Evolutionary conservation across 2,888 invertebrate genomes (phyloP).

Genomic region (Diaphora mendica): DNA sequence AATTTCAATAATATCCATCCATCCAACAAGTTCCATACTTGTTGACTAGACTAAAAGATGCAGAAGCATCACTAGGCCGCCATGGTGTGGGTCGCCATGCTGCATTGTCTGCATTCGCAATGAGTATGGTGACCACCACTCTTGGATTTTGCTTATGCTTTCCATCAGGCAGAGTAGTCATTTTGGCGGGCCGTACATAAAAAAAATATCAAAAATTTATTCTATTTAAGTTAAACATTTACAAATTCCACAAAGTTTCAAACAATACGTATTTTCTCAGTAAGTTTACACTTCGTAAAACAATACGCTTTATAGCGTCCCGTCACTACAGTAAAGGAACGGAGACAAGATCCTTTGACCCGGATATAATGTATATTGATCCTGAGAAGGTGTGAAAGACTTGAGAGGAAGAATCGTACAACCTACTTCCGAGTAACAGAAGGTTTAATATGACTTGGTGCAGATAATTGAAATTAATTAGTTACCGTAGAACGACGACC

Average conservation of each 20-base stretch:
- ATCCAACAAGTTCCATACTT: no score
- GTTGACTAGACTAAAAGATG: no score
- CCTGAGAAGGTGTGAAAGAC: constrained; percentile 4
- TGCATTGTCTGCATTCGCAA: no score
- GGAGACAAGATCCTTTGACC: constrained; percentile 4
- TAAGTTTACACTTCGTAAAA: constrained; percentile 51
- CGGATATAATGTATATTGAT: constrained; percentile 8
- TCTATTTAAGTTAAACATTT: background rate
- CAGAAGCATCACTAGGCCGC: no score
- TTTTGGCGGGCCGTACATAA: no score
- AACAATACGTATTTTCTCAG: constrained; percentile 5
- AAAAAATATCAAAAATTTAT: no score
- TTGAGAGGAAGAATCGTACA: constrained; percentile 1
- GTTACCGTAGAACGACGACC: background rate
- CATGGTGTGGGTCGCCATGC: no score
- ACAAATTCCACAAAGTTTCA: constrained; percentile 1
- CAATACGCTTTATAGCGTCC: constrained; percentile 49
- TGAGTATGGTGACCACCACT: no score
- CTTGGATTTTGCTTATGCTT: no score
- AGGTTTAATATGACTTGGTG: background rate
- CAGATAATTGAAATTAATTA: background rate
- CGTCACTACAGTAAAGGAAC: constrained; percentile 44
- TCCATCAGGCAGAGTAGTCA: no score
- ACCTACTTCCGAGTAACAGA: background rate
- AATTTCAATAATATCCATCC: no score